Evolutionary conservation across 2,113 vertebrate genomes (phyloP).

Genomic region (Ceyx melanurus): DNA sequence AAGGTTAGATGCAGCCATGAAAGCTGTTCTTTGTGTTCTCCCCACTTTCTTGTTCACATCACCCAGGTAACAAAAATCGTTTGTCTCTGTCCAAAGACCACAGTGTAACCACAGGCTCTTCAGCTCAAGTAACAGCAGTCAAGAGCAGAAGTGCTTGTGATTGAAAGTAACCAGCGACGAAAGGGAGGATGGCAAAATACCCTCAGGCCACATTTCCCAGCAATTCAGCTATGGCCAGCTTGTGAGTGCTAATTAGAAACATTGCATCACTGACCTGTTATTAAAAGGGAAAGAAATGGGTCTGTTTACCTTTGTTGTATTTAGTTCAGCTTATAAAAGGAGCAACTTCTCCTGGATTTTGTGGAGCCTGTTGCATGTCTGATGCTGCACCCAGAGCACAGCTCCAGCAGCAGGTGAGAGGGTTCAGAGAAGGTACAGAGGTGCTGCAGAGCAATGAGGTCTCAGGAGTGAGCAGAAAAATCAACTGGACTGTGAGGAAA

Average conservation of each 20-base stretch:
- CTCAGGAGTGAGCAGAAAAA: not conserved
- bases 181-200: not conserved
- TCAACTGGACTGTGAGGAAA: not conserved
- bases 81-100: not conserved
- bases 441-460: not conserved
- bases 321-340: not conserved
- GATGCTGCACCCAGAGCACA: not conserved
- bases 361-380: accelerated
- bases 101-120: not conserved
- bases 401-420: not conserved
- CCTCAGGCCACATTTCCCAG: not conserved
- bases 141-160: not conserved
- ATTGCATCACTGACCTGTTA: not conserved
- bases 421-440: accelerated
- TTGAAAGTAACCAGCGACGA: not conserved
- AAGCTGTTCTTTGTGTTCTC: not conserved
- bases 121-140: not conserved
- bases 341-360: not conserved
- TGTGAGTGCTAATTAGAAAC: not conserved
- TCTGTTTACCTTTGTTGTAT: not conserved
- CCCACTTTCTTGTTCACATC: not conserved
- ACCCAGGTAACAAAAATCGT: not conserved
- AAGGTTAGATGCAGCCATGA: accelerated
- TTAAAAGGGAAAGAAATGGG: not conserved
- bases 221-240: not conserved